Conservation (phyloP, 2,888 invertebrate species). For the Sesia bembeciformis region DNA sequence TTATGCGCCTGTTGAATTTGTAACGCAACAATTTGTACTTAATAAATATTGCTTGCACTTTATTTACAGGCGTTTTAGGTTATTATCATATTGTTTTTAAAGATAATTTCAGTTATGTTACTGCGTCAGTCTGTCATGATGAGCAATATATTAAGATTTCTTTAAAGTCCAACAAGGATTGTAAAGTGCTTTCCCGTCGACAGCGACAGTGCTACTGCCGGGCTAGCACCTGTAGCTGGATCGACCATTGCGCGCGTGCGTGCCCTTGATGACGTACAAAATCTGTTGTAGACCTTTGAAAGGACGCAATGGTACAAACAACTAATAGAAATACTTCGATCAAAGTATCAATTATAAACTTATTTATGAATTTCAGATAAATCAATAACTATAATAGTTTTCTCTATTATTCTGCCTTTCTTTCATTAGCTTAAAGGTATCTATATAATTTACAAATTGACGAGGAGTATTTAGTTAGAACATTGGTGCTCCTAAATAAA, state of each 20-base stretch:
- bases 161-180: slow-evolving; percentile 6
- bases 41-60: slow-evolving; percentile 17
- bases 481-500: too few relatives aligned
- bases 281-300: not conserved
- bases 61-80: slow-evolving; percentile 23
- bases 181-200: slow-evolving; percentile 25
- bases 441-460: too few relatives aligned
- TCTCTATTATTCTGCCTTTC: too few relatives aligned
- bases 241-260: slow-evolving; percentile 70
- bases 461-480: too few relatives aligned
- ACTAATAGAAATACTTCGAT: not conserved
- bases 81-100: slow-evolving; percentile 6
- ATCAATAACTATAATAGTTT: too few relatives aligned
- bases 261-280: slow-evolving; percentile 65
- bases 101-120: slow-evolving; percentile 18
- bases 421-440: too few relatives aligned
- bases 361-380: too few relatives aligned
- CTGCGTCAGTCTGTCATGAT: slow-evolving; percentile 38
- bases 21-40: slow-evolving; percentile 28
- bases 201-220: slow-evolving; percentile 52
- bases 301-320: not conserved
- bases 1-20: slow-evolving; percentile 56
- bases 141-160: slow-evolving; percentile 22
- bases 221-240: slow-evolving; percentile 61
- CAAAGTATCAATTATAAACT: too few relatives aligned